A percentile compares a stretch with the other conserved stretches of the same genome.
phyloP scores from a whole-genome alignment of 2,113 vertebrate species.

The Cephalophus harveyi region DNA sequence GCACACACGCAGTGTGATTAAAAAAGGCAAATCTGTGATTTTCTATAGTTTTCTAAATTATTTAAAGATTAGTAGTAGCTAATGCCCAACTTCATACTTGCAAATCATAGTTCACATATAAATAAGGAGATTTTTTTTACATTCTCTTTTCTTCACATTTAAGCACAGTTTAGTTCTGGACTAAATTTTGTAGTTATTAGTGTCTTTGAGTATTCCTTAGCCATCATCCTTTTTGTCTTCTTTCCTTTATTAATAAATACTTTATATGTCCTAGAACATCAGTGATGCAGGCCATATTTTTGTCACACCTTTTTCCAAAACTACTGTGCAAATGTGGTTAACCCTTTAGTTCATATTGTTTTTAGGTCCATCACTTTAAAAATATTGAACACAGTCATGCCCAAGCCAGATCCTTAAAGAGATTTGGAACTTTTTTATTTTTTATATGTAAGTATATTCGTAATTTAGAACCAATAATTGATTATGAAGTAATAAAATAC shows the following conservation, averaged over 20 bases:
- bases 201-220: slow-evolving; percentile 24
- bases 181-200: slow-evolving; percentile 48
- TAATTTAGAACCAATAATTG: not conserved
- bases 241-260: not conserved
- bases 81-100: not conserved
- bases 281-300: slow-evolving; percentile 4
- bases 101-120: slow-evolving; percentile 24
- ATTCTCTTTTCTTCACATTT: slow-evolving; percentile 24
- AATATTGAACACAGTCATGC: not conserved
- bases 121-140: slow-evolving; percentile 23
- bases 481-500: not conserved
- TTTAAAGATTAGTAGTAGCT: slow-evolving; percentile 40
- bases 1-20: not conserved
- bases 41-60: slow-evolving; percentile 47
- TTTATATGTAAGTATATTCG: not conserved
- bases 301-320: not conserved
- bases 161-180: slow-evolving; percentile 34
- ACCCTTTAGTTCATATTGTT: not conserved
- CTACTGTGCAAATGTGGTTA: not conserved
- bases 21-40: not conserved
- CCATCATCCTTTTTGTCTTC: not conserved
- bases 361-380: not conserved
- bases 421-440: not conserved
- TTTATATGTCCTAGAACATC: not conserved
- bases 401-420: not conserved